Evolutionary conservation across 2,113 vertebrate genomes (phyloP), one percentile per base, ranked within the genome.

Genomic region (Pachypanchax playfairii): DNA sequence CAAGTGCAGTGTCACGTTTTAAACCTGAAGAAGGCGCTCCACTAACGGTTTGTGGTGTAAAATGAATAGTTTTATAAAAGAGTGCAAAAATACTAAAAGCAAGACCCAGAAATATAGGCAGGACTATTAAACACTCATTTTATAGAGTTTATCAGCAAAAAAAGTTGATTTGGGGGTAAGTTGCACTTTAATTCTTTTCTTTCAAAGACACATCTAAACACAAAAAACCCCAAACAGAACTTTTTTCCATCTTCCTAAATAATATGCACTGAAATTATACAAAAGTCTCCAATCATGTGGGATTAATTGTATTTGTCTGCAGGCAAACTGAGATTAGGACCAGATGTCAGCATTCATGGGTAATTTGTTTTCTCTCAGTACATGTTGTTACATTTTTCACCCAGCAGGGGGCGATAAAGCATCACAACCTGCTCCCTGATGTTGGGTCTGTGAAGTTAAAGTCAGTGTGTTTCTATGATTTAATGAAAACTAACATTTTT

Each of bases 291-390:
- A 78, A 46, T 60, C 39, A 72, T 68, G 55, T 71, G 56, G 47
- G 24, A 29, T 33, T 77, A 46, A 67, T 81, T 77, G 65, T 78
- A 79, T 68, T 53, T 31, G 43, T 41, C 57, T 46, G 31, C 21
- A 24, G 68, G 36, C 26, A 11, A 59, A 41, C 39, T 55, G 28
- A 75, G 60, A 85, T 79, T 38, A 24, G 47, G 53, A 73, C 57
- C 80, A 85, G 77, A 85, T 75, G 78, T 73, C 55, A 65, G 61
- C 24, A 39, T 50, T n/a, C n/a, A n/a, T n/a, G n/a, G n/a, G 29
- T 3, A 50, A 13, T 35, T 21, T 33, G 20, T 13, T 10, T 50
- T 55, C 18, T 4, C 13, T 11, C 12, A 31, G 28, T 3, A 6
- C 4, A 21, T 80, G 72, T 61, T 59, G n/a, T 69, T 43, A 13